A percentile compares a stretch with the other conserved stretches of the same genome.
These are phyloP conservation scores for Palythoa heliodiscus DNA, from an alignment of 92 coral and sea anemone species.

Conservation along the genomic window DNA sequence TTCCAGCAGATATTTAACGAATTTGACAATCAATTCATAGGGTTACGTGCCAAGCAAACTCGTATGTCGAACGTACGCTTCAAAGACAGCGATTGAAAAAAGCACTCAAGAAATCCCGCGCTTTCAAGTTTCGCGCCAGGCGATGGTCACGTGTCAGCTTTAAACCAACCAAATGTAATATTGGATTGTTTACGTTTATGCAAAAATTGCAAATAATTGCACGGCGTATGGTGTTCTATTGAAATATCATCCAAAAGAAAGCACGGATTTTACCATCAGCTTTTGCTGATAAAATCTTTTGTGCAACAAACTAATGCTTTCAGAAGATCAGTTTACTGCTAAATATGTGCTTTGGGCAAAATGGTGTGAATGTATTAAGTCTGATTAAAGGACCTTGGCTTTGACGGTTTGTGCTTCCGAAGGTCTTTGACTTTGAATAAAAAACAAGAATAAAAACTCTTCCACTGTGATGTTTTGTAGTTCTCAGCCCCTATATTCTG, in stretches of 20 bases:
- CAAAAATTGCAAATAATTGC: background rate
- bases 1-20: conserved; percentile 29
- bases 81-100: conserved; percentile 37
- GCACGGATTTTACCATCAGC: background rate
- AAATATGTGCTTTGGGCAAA: too few species aligned
- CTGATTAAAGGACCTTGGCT: too few species aligned
- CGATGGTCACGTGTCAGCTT: conserved; percentile 74
- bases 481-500: too few species aligned
- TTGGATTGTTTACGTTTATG: background rate
- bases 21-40: conserved; percentile 26
- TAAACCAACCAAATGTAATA: conserved; percentile 15
- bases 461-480: too few species aligned
- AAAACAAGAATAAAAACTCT: too few species aligned
- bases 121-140: conserved; percentile 99
- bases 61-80: background rate
- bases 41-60: background rate
- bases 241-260: background rate
- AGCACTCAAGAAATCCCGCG: conserved; percentile 85
- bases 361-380: too few species aligned
- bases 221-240: background rate
- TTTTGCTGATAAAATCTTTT: background rate
- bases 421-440: too few species aligned
- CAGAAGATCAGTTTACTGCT: too few species aligned
- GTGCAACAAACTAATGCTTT: background rate
- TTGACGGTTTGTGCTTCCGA: too few species aligned